Conservation (phyloP, 2,888 invertebrate species). For the Diaperis boleti region DNA sequence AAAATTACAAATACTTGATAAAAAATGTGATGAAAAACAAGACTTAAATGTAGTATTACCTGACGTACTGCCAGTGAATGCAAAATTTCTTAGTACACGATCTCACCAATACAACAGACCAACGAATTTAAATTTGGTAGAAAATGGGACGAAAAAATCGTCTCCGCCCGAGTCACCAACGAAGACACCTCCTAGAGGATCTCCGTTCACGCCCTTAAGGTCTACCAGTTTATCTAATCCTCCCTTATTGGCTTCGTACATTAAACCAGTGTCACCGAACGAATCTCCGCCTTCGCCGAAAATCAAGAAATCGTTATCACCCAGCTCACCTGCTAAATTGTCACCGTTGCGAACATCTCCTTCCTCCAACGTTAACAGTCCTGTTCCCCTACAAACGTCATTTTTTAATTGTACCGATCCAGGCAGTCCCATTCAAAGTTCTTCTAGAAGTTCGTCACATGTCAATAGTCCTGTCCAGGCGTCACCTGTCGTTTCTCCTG, state of each 20-base stretch:
- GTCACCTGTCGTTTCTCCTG: constrained; percentile 51
- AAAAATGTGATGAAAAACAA: constrained; percentile 58
- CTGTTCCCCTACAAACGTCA: constrained; percentile 44
- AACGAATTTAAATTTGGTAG: constrained; percentile 55
- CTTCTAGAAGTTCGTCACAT: constrained; percentile 41
- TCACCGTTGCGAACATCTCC: constrained; percentile 57
- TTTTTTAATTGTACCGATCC: not conserved
- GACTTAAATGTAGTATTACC: constrained; percentile 65
- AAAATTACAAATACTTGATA: constrained; percentile 45
- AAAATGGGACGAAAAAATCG: constrained; percentile 46
- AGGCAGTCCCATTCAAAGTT: not conserved
- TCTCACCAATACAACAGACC: constrained; percentile 58
- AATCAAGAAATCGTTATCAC: constrained; percentile 59
- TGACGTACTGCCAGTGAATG: constrained; percentile 71
- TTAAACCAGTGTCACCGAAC: constrained; percentile 40
- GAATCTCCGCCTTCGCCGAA: constrained; percentile 59
- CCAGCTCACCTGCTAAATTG: constrained; percentile 59
- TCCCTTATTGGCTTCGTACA: constrained; percentile 46
- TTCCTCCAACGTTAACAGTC: constrained; percentile 44
- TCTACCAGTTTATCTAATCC: constrained; percentile 56
- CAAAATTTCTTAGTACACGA: constrained; percentile 64
- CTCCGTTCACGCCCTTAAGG: constrained; percentile 59
- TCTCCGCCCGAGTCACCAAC: constrained; percentile 52
- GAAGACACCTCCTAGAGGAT: constrained; percentile 58
- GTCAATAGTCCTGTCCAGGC: constrained; percentile 51